These are phyloP conservation scores for Heliconius erato DNA, from an alignment of 2,888 invertebrate genomes.

Conservation along the genomic window DNA sequence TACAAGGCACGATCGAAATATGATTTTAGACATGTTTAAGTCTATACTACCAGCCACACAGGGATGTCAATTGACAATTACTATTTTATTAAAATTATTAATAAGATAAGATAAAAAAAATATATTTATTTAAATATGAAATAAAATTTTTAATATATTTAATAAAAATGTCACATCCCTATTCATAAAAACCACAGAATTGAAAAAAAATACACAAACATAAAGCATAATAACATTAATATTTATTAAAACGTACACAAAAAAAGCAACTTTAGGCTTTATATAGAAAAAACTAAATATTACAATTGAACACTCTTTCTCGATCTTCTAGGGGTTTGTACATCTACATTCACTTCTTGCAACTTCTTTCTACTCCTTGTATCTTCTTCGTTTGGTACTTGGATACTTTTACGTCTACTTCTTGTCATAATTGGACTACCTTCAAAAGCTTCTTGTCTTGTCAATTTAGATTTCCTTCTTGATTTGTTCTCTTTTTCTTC, in stretches of 20 bases:
- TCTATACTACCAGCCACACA: neutral
- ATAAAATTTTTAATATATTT: neutral
- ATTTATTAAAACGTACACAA: conserved; percentile 12
- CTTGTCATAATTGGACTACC: conserved; percentile 64
- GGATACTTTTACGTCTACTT: conserved; percentile 64
- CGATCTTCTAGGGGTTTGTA: conserved; percentile 53
- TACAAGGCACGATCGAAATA: conserved; percentile 12
- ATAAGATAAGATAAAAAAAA: neutral
- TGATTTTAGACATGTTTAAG: conserved; percentile 4
- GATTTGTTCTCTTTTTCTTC: conserved; percentile 62
- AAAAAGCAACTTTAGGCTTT: neutral
- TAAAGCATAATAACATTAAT: neutral
- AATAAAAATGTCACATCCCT: conserved; percentile 2
- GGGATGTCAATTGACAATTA: neutral
- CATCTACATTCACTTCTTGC: conserved; percentile 55
- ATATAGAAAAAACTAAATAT: neutral
- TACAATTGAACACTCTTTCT: conserved; percentile 23
- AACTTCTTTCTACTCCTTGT: conserved; percentile 56
- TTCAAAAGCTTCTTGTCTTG: conserved; percentile 64
- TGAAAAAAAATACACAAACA: too few relatives aligned
- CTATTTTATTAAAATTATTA: neutral
- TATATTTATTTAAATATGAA: neutral
- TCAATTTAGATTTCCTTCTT: conserved; percentile 58
- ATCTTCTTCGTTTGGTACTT: conserved; percentile 52
- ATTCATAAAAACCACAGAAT: neutral